phyloP scores from a whole-genome alignment of 2,113 vertebrate species.

The Bubalus kerabau region DNA sequence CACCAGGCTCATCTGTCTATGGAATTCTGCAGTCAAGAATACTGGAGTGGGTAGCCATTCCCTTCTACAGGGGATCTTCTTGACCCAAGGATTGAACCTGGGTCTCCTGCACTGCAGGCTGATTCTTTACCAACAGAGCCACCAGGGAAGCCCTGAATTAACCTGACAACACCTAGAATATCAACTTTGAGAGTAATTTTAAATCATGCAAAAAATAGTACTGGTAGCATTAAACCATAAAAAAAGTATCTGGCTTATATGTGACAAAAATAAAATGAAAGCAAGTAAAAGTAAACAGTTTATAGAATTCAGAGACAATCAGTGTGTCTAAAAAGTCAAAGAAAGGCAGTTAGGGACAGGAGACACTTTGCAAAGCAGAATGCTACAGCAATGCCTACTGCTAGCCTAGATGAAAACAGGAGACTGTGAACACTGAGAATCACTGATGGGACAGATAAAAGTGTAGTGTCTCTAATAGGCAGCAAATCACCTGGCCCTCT shows the following conservation, averaged over 20 bases:
- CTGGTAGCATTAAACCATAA: slow-evolving; percentile 7
- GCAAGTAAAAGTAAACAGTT: not conserved
- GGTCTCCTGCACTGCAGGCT: not conserved
- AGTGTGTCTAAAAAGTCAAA: not conserved
- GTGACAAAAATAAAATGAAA: not conserved
- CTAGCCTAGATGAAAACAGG: not conserved
- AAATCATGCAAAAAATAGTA: not conserved
- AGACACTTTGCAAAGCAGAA: not conserved
- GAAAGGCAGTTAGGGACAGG: not conserved
- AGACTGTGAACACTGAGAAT: not conserved
- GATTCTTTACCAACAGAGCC: not conserved
- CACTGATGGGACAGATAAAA: slow-evolving; percentile 67
- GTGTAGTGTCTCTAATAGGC: slow-evolving; percentile 55
- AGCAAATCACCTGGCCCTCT: slow-evolving; percentile 73
- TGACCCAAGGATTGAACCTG: not conserved
- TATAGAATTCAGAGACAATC: not conserved
- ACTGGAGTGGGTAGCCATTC: not conserved
- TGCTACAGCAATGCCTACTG: rapidly evolving
- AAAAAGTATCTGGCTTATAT: not conserved
- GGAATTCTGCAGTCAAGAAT: not conserved
- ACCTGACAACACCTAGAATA: not conserved
- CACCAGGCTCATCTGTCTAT: not conserved
- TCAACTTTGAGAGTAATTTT: not conserved
- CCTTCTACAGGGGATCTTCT: not conserved
- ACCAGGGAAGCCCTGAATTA: not conserved